Evolutionary conservation across 1,140 invertebrate species (phyloP), one percentile per base, ranked within the genome.

Genomic region (Drosophila bifasciata): DNA sequence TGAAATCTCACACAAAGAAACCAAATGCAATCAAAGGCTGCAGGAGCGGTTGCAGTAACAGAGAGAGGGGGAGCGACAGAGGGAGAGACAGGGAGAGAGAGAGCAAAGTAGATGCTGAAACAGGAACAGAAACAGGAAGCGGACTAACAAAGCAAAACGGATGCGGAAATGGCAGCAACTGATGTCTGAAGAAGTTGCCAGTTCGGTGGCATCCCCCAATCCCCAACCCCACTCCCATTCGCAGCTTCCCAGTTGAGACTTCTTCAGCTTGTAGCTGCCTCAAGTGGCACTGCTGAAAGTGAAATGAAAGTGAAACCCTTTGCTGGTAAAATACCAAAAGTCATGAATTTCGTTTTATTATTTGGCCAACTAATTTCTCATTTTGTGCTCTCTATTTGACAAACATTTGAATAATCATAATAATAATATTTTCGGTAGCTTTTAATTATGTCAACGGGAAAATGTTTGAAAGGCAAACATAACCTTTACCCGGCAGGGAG

Each of bases 141-240:
- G 32, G 63, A 43, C 64, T 70, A 81, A 81, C 83, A 85, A 85
- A 86, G 81, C 76, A 70, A 86, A 85, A 62, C 81, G 73, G 81
- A 85, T 73, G 61, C 69, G 73, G 74, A 86, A 81, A 74, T 77
- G 63, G 58, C 73, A 71, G 55, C 77, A 75, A 75, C 68, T 66
- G 77, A 66, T 77, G 81, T 70, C 63, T 74, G 66, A 68, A 71
- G 67, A 75, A 86, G 74, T 83, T 78, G 53, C 48, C 70, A 55
- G 40, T 66, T 25, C n/a, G 56, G 43, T 19, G 45, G 63, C 46
- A 28, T 66, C 46, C 28, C 28, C 23, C 28, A 8, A 19, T 1
- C 4, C 19, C 19, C 19, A 3, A 0, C 4, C 19, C 19, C 19
- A 21, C 4, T 1, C 19, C 19, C 19, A 21, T 4, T 4, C 6